Evolutionary conservation across 2,888 invertebrate genomes (phyloP).

Genomic region (Crossocerus cetratus): DNA sequence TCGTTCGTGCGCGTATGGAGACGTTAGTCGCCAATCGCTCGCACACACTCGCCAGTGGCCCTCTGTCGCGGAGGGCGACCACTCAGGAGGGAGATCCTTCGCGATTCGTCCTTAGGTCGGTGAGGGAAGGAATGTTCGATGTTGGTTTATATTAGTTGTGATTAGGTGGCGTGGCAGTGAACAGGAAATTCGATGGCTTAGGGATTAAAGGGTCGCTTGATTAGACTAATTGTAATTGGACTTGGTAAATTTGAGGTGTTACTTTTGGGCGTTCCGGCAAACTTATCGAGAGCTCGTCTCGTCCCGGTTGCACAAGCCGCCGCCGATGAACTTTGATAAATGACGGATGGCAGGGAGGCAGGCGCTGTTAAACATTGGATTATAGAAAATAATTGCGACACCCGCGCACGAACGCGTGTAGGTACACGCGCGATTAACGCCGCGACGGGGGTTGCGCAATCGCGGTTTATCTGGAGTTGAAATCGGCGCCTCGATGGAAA

Average conservation of each 20-base stretch:
- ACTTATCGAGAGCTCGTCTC: conserved; percentile 22
- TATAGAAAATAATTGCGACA: conserved; percentile 43
- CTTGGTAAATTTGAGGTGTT: no score
- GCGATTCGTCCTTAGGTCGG: no score
- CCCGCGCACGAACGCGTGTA: conserved; percentile 6
- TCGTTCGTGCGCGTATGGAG: conserved; percentile 70
- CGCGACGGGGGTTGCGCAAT: conserved; percentile 27
- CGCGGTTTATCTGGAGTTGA: conserved; percentile 45
- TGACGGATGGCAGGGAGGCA: conserved; percentile 33
- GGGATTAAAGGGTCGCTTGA: no score
- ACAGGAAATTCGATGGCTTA: no score
- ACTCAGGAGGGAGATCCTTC: no score
- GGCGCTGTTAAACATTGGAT: conserved; percentile 29
- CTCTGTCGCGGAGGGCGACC: conserved; percentile 3
- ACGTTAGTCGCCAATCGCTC: conserved; percentile 65
- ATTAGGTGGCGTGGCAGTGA: no score
- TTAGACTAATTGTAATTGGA: no score
- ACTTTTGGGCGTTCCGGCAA: not conserved
- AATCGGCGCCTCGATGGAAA: conserved; percentile 36
- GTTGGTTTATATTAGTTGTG: no score
- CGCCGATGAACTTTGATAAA: conserved; percentile 44
- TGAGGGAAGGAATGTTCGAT: no score
- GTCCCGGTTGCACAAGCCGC: conserved; percentile 7
- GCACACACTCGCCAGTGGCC: conserved; percentile 18
- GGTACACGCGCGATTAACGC: conserved; percentile 27